A percentile compares a stretch with the other conserved stretches of the same genome.
Evolutionary conservation across 1,140 invertebrate species (phyloP).

Genomic region (Hylaeus volcanicus): DNA sequence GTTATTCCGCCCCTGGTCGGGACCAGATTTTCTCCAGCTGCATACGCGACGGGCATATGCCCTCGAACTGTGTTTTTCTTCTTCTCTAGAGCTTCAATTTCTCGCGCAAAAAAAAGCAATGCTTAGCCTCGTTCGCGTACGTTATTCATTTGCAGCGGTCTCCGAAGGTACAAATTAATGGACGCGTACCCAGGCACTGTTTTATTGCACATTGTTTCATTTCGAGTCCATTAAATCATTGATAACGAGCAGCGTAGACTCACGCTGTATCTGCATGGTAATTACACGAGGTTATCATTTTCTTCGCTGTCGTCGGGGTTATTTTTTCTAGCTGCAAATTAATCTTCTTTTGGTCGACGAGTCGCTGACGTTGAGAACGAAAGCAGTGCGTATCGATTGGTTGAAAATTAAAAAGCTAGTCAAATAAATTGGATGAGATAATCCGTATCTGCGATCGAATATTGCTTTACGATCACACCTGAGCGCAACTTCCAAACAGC

Average conservation of each 20-base stretch:
- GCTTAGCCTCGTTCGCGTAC: not conserved
- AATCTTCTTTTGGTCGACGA: slow-evolving; percentile 16
- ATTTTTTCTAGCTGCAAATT: slow-evolving; percentile 7
- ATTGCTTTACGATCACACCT: slow-evolving; percentile 7
- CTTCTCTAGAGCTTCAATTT: not conserved
- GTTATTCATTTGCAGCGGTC: slow-evolving; percentile 12
- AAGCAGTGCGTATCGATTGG: slow-evolving; percentile 4
- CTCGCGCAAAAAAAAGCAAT: not conserved
- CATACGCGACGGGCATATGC: not conserved
- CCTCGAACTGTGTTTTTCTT: slow-evolving; percentile 4
- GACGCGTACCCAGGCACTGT: not conserved
- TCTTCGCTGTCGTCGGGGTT: not conserved
- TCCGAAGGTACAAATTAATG: slow-evolving; percentile 29
- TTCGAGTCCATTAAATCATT: slow-evolving; percentile 38
- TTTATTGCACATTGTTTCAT: slow-evolving; percentile 26
- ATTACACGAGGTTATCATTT: slow-evolving; percentile 48
- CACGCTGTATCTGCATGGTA: slow-evolving; percentile 21
- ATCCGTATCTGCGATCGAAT: slow-evolving; percentile 32
- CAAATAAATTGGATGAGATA: slow-evolving; percentile 12
- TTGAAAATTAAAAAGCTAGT: not conserved
- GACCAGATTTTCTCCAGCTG: slow-evolving; percentile 41
- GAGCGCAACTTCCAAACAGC: not conserved
- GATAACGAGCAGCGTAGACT: slow-evolving; percentile 23
- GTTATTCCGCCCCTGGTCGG: slow-evolving; percentile 67
- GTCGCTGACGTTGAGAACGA: not conserved